Evolutionary conservation across 2,888 invertebrate genomes (phyloP).

Genomic region (Zaprionus bogoriensis): DNA sequence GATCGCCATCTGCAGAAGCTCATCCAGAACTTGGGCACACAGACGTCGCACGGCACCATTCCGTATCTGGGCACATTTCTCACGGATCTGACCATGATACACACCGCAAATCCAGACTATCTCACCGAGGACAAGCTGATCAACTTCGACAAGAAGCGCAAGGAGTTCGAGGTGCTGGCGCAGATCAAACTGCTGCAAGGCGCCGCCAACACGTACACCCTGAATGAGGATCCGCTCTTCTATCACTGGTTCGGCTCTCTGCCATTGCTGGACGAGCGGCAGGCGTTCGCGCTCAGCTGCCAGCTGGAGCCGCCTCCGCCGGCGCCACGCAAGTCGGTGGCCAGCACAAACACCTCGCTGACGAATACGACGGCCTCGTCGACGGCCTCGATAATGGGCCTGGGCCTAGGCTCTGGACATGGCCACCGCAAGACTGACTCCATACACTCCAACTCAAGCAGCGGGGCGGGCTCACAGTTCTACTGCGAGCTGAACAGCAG

Average conservation of each 20-base stretch:
- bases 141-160: slow-evolving; percentile 98
- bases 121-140: slow-evolving; percentile 90
- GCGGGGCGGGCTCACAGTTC: slow-evolving; percentile 93
- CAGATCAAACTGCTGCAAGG: slow-evolving; percentile 97
- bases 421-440: slow-evolving; percentile 96
- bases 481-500: slow-evolving; percentile 88
- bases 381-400: slow-evolving; percentile 57
- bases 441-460: slow-evolving; percentile 93
- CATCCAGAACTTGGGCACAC: slow-evolving; percentile 89
- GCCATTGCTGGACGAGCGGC: slow-evolving; percentile 94
- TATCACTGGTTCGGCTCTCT: slow-evolving; percentile 98
- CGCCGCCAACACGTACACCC: slow-evolving; percentile 97
- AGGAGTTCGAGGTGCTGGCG: slow-evolving; percentile 99
- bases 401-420: slow-evolving; percentile 45
- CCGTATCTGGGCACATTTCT: slow-evolving; percentile 99
- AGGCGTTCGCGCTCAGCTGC: slow-evolving; percentile 94
- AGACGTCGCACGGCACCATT: slow-evolving; percentile 95
- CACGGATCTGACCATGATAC: slow-evolving; percentile 99
- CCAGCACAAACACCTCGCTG: slow-evolving; percentile 71
- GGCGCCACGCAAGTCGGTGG: slow-evolving; percentile 79
- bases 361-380: slow-evolving; percentile 72
- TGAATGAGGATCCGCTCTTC: slow-evolving; percentile 93
- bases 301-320: slow-evolving; percentile 90
- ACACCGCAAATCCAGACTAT: slow-evolving; percentile 95
- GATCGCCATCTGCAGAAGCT: slow-evolving; percentile 94